Conservation (phyloP, 2,888 invertebrate genomes). For the Seira sanloemensis region DNA sequence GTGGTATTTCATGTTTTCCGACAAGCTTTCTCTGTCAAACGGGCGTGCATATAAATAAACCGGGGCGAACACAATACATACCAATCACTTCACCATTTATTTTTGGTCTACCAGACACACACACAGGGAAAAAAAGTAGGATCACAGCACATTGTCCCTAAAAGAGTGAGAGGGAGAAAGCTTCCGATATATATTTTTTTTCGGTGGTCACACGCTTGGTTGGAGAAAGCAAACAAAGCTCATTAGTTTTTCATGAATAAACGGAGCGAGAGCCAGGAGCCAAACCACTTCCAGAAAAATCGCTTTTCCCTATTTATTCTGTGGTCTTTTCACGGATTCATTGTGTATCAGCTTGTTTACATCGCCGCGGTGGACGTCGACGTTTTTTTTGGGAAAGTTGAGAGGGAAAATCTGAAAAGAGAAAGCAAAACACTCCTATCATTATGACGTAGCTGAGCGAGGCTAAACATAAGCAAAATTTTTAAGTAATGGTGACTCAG, state of each 20-base stretch:
- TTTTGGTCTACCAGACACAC: not conserved
- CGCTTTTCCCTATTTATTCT: not conserved
- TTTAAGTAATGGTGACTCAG: too few relatives aligned
- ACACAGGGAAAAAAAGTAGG: not conserved
- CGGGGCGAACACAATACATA: too few relatives aligned
- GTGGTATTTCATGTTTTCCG: not conserved
- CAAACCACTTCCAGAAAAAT: not conserved
- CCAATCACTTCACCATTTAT: not conserved
- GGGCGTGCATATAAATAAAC: not conserved
- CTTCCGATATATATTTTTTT: conserved; percentile 4
- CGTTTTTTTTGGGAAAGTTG: too few relatives aligned
- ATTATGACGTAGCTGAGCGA: too few relatives aligned
- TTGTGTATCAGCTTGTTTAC: too few relatives aligned
- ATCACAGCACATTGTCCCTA: not conserved
- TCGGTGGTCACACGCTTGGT: conserved; percentile 46
- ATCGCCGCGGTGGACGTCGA: too few relatives aligned
- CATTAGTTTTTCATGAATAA: conserved; percentile 61
- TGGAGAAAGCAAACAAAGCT: conserved; percentile 57
- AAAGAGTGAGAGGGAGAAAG: not conserved
- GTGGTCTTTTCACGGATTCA: not conserved
- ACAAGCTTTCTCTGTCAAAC: not conserved
- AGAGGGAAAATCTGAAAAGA: too few relatives aligned
- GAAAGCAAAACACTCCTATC: too few relatives aligned
- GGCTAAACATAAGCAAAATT: too few relatives aligned
- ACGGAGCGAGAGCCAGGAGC: not conserved